Base-by-base conservation (phyloP, 1,140 invertebrate species). In the Caenorhabditis tropicalis region DNA sequence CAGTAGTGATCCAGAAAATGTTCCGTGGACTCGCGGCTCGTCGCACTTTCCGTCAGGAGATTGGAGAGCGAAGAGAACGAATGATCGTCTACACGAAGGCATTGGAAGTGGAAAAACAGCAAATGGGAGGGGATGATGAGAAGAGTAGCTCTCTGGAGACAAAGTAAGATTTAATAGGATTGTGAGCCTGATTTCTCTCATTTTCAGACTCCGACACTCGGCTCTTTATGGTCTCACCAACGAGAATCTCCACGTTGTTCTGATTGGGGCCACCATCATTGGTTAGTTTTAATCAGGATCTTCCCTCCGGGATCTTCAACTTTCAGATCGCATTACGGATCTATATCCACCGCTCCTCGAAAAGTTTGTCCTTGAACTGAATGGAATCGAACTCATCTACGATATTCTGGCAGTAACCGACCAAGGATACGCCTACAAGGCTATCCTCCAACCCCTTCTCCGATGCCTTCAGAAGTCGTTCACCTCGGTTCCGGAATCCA, bases 251-350 rank as follows among this genome's bases (percentile, higher is more conserved):
- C 33, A 39, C 31, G n/a, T 70, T 3, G 60, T 70, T 33, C 60
- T 19, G 2, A 1, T 70, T 6, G 60, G 31, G 15, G 60, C 60
- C 7, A 70, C 60, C n/a, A 19, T 70, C 31, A 70, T 70, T n/a
- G 60, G 60, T 70, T 4, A 19, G 19, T 12, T 27, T 9, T 12
- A 4, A 29, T 60, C n/a, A 6, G 15, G n/a, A n/a, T n/a, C n/a
- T n/a, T 24, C n/a, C n/a, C n/a, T n/a, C 3, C 15, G 39, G 21
- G 36, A 5, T n/a, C 2, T n/a, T 21, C 7, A 16, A n/a, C 39
- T 70, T 70, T 70, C 60, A 70, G 60, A 70, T 16, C 29, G 60
- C 15, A 19, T 70, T n/a, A 70, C 60, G 4, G 19, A 39, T 70
- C 24, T 70, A 10, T 31, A 36, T 70, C 60, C 60, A 70, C 39